Evolutionary conservation across 2,888 invertebrate genomes (phyloP).

Genomic region (Pecten maximus): DNA sequence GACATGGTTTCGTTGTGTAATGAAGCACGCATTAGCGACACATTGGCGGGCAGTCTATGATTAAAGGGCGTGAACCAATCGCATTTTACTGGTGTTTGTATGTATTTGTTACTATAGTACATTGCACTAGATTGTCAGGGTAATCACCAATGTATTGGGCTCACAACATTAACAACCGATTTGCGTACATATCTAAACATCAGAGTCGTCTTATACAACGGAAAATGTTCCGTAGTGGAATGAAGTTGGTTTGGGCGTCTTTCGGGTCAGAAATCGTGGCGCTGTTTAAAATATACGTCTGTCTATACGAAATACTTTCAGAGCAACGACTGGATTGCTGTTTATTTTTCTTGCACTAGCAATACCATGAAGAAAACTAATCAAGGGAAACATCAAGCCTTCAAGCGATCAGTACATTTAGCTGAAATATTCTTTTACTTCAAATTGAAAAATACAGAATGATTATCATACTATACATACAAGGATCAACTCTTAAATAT

Average conservation of each 20-base stretch:
- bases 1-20: constrained; percentile 15
- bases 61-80: background rate
- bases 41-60: background rate
- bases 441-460: too few species aligned
- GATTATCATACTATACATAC: too few species aligned
- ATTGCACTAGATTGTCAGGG: background rate
- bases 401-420: too few species aligned
- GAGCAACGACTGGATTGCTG: too few species aligned
- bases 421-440: too few species aligned
- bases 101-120: background rate
- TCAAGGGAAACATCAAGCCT: too few species aligned
- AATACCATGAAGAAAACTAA: too few species aligned
- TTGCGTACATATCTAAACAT: background rate
- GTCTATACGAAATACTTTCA: too few species aligned
- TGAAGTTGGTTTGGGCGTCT: background rate
- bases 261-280: background rate
- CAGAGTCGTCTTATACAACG: background rate
- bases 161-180: background rate
- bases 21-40: background rate
- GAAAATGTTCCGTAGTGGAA: background rate
- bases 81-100: background rate
- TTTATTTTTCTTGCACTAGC: too few species aligned
- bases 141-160: background rate
- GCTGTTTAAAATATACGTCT: background rate
- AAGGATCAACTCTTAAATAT: too few species aligned